Conservation (phyloP, 2,797 vertebrate genomes). For the Sebastes hubbsi region DNA sequence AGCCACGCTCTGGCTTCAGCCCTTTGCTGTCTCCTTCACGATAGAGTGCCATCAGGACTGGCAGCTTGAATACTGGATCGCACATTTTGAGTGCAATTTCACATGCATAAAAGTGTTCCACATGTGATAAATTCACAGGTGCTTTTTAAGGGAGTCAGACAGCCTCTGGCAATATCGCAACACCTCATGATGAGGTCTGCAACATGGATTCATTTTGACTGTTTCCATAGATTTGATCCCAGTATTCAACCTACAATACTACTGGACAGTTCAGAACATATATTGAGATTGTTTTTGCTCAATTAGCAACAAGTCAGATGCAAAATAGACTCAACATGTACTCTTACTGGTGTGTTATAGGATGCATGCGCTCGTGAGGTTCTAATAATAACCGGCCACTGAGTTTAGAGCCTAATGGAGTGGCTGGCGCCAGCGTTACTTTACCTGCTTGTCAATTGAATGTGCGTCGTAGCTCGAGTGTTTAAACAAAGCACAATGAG, state of each 20-base stretch:
- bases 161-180: background rate
- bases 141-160: background rate
- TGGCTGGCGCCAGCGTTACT: background rate
- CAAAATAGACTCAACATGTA: background rate
- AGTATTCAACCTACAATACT: background rate
- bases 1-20: background rate
- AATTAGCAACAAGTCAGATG: background rate
- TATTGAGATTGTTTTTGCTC: background rate
- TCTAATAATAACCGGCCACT: background rate
- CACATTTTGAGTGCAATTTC: background rate
- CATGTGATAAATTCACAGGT: background rate
- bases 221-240: background rate
- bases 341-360: no score
- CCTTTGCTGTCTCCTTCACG: background rate
- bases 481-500: conserved; percentile 4
- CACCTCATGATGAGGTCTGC: background rate
- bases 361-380: background rate
- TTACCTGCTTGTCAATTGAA: conserved; percentile 7
- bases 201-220: background rate
- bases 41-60: background rate
- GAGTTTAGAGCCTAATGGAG: background rate
- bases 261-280: background rate
- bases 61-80: background rate
- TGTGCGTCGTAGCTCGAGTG: background rate
- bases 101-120: background rate